Percentiles rank a stretch among this genome's conserved stretches.
phyloP scores from a whole-genome alignment of 2,113 vertebrate genomes.

The Pandion haliaetus region DNA sequence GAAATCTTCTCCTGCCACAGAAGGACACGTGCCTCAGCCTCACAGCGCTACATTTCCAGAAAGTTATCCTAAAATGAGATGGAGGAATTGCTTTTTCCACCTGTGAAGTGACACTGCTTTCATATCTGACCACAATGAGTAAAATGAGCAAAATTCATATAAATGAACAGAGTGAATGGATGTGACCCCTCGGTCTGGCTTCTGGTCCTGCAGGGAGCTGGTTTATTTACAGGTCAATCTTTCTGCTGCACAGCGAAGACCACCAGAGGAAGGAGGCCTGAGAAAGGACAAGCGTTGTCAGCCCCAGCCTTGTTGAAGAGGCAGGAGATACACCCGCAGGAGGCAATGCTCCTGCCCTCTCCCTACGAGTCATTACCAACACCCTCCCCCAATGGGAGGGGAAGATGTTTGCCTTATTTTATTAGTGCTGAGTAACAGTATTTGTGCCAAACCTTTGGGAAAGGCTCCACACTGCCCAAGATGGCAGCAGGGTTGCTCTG shows the following conservation, averaged over 20 bases:
- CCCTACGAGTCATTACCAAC: not conserved
- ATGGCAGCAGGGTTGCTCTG: not conserved
- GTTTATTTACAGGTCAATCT: not conserved
- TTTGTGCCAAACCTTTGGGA: not conserved
- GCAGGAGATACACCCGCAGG: not conserved
- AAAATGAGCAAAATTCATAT: not conserved
- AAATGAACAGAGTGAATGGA: not conserved
- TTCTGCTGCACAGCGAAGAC: not conserved
- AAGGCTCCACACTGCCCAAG: not conserved
- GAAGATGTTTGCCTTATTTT: not conserved
- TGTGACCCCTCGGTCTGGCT: not conserved
- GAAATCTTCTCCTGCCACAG: not conserved
- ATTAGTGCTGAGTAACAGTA: not conserved
- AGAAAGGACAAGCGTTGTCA: not conserved
- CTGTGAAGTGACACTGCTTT: not conserved
- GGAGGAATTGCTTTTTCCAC: not conserved
- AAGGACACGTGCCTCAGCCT: not conserved
- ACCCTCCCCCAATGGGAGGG: not conserved
- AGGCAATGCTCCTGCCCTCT: not conserved
- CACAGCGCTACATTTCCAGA: not conserved
- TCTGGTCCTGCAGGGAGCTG: not conserved
- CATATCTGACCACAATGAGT: not conserved
- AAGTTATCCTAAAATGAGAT: not conserved
- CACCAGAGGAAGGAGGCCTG: not conserved
- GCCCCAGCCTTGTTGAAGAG: not conserved